phyloP scores from a whole-genome alignment of 35 echinoderm and acorn worm species.

The Patiria miniata region DNA sequence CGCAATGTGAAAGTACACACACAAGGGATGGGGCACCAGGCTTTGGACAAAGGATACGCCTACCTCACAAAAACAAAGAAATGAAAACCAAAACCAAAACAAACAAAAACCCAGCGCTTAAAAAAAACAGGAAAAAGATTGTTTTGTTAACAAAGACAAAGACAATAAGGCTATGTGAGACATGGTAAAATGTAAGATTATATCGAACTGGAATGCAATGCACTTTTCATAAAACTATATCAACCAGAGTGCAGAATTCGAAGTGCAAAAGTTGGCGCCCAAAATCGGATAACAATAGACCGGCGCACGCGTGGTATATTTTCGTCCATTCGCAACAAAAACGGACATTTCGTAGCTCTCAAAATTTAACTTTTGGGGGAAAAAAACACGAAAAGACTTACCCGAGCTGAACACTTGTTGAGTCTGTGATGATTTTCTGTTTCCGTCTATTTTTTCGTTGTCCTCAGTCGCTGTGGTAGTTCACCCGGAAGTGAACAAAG shows the following conservation, averaged over 20 bases:
- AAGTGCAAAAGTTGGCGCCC: slow-evolving; percentile 23
- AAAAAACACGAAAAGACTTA: too few species aligned
- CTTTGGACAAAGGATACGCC: slow-evolving; percentile 12
- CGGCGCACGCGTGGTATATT: slow-evolving; percentile 9
- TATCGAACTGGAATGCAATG: too few species aligned
- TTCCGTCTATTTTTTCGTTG: too few species aligned
- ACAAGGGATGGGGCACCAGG: neutral
- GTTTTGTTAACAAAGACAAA: neutral
- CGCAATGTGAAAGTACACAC: neutral
- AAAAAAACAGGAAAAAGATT: neutral
- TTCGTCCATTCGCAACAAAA: too few species aligned
- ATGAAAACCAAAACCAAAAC: neutral
- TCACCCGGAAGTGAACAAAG: slow-evolving; percentile 29
- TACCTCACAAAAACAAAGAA: neutral
- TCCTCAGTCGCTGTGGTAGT: neutral
- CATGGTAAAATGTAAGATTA: too few species aligned
- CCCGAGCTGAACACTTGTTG: too few species aligned
- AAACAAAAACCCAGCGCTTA: neutral
- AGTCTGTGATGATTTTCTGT: too few species aligned
- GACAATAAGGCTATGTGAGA: neutral
- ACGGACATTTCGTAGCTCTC: too few species aligned
- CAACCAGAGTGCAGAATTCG: too few species aligned
- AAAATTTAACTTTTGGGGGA: too few species aligned
- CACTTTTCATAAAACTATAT: too few species aligned
- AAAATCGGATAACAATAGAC: slow-evolving; percentile 21